Conservation (phyloP, 2,888 invertebrate genomes). For the Teleiodes luculella region DNA sequence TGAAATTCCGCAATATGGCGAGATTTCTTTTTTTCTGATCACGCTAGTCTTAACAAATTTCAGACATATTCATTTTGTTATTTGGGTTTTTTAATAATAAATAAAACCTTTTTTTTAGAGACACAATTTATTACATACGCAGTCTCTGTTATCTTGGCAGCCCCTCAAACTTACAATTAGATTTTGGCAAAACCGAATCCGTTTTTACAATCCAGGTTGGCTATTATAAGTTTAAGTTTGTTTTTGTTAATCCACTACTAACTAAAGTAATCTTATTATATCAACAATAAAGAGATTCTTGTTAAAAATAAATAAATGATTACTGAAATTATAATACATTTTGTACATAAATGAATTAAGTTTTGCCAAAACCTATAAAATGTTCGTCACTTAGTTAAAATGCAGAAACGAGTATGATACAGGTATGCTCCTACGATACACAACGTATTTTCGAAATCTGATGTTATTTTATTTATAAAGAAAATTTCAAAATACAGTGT, state of each 20-base stretch:
- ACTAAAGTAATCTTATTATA: too few relatives aligned
- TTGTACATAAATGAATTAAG: background rate
- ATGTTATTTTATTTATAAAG: slow-evolving; percentile 22
- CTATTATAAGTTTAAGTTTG: too few relatives aligned
- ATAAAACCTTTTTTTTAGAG: too few relatives aligned
- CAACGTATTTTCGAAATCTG: background rate
- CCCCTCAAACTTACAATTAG: background rate
- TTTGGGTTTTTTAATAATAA: too few relatives aligned
- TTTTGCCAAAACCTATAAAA: slow-evolving; percentile 30
- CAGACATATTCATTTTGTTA: too few relatives aligned
- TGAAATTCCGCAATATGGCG: too few relatives aligned
- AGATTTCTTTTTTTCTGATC: too few relatives aligned
- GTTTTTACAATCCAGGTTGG: too few relatives aligned
- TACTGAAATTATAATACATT: background rate
- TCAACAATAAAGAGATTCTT: too few relatives aligned
- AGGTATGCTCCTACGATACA: slow-evolving; percentile 43
- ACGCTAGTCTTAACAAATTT: too few relatives aligned
- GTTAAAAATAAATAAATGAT: too few relatives aligned
- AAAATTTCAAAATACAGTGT: background rate
- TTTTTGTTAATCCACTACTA: too few relatives aligned
- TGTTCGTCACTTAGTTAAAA: slow-evolving; percentile 59
- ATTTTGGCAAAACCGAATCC: background rate
- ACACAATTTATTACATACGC: background rate
- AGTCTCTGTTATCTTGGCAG: background rate
- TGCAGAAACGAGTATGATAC: slow-evolving; percentile 72